These are phyloP conservation scores for Sebastes oblongus DNA, from an alignment of 2,797 vertebrate species.

Conservation along the genomic window DNA sequence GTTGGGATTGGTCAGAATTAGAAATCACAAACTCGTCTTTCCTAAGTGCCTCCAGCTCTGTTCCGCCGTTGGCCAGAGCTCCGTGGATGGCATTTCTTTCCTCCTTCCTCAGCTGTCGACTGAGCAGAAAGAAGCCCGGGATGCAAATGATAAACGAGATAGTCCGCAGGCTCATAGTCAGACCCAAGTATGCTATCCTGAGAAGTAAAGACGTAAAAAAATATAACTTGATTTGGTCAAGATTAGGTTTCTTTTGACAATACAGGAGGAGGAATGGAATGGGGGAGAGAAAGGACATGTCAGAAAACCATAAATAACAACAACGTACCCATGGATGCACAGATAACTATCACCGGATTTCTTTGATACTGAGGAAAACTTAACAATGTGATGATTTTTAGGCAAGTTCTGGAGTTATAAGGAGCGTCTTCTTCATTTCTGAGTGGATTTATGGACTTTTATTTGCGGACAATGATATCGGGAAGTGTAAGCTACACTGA, in stretches of 20 bases:
- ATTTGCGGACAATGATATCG: background rate
- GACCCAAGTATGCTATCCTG: conserved; percentile 80
- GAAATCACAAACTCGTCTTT: conserved; percentile 71
- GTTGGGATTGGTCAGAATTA: conserved; percentile 62
- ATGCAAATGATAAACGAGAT: conserved; percentile 79
- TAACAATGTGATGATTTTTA: background rate
- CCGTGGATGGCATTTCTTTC: conserved; percentile 48
- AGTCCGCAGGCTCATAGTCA: conserved; percentile 76
- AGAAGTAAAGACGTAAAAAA: background rate
- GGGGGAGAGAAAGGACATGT: background rate
- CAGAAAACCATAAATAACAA: background rate
- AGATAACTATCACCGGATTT: background rate
- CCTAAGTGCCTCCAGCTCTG: conserved; percentile 75
- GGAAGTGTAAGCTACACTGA: background rate
- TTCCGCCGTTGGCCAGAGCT: conserved; percentile 63
- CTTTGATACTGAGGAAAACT: background rate
- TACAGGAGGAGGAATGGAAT: background rate
- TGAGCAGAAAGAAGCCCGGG: conserved; percentile 76
- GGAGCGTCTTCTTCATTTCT: background rate
- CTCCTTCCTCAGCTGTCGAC: conserved; percentile 68
- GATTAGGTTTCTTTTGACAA: background rate
- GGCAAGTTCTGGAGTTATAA: background rate
- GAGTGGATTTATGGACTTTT: background rate
- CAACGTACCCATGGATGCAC: background rate
- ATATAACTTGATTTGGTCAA: background rate